Base-by-base conservation (phyloP, 30 jellyfish, hydroid and myxozoan species). In the Chrysaora quinquecirrha region DNA sequence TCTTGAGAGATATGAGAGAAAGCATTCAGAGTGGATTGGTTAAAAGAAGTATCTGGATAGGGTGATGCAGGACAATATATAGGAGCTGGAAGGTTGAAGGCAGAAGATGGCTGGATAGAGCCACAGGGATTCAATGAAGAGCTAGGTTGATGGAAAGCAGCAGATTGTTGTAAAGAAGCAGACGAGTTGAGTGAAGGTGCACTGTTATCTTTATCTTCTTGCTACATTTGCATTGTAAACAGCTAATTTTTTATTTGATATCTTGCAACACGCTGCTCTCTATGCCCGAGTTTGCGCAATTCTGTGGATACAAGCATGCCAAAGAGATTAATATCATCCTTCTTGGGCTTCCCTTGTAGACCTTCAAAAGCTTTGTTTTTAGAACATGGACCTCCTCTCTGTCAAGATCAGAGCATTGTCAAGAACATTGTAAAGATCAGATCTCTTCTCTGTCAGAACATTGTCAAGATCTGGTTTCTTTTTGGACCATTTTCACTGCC, bases 251-350 rank as follows among this genome's bases (percentile, higher is more conserved):
- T 66, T 30, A 76, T 56, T 38, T 76, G 88, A 30, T 62, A 32
- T 19, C 48, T 76, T n/a, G 88, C 88, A 4, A 76, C 38, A 2
- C 48, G 1, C 25, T 76, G 77, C 21, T 56, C 33, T 60, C 64
- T 22, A 18, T 38, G 27, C 3, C 65, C 19, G 21, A 76, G 88
- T 22, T 52, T 52, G 32, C 78, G 54, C 28, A 76, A 33, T 32
- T 76, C 78, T 52, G 88, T 66, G 0, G 73, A 9, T 1, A 73
- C 48, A 6, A 76, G 78, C 78, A 60, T 22, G 11, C 68, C 88
- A 76, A 76, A 76, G 27, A 52, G 66, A 60, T 76, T 79, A 31
- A 32, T 30, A 2, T 61, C 76, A 35, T 76, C 88, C 33, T 56
- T 61, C 73, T 52, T 20, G 3, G 24, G 3, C 9, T 52, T 25